Evolutionary conservation across 2,797 vertebrate species (phyloP), one percentile per base, ranked within the genome.

Genomic region (Pyrrhura leucotis): DNA sequence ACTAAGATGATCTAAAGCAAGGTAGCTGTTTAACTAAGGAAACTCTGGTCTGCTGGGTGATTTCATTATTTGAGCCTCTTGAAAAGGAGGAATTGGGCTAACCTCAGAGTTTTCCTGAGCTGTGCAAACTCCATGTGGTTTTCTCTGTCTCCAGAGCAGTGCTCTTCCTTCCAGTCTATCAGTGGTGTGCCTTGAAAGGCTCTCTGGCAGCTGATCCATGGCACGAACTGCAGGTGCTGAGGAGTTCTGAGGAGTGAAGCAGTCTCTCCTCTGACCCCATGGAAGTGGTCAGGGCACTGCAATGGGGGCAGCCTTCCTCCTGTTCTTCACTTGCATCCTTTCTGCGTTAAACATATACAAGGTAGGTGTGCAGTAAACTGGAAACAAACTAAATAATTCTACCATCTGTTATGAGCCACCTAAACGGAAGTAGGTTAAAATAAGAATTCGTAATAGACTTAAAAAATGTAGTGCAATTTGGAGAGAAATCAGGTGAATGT

Each of bases 381-480:
- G 75, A 93, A 90, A 59, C 79, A 69, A 88, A 84, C 73, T 48
- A 54, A 86, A 81, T 92, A 91, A 88, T 95, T 95, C 89, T 91
- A 21, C 95, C 88, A 84, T 96, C 88, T 97, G 91, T 90, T 93
- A 78, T 1, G 20, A 95, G 48, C 31, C 72, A 74, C 94, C 47
- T 68, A 84, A 94, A 89, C 23, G 91, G 82, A 95, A 95, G 82
- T 93, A 86, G 85, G 93, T 81, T 90, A 89, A 89, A 95, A 88
- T 89, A 89, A 83, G 89, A 95, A 93, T 93, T 85, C 47, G 39
- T 93, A 94, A 93, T 91, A 39, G 48, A 68, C 77, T 94, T 84
- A 86, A 96, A 95, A 93, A 93, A 95, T 91, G 72, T 1, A 75
- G 58, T 75, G 82, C 59, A 69, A 3, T 83, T 92, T 89, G 59